A percentile compares a stretch with the other conserved stretches of the same genome.
phyloP scores from a whole-genome alignment of 2,113 vertebrate species.

The Rhabdomys dilectus region DNA sequence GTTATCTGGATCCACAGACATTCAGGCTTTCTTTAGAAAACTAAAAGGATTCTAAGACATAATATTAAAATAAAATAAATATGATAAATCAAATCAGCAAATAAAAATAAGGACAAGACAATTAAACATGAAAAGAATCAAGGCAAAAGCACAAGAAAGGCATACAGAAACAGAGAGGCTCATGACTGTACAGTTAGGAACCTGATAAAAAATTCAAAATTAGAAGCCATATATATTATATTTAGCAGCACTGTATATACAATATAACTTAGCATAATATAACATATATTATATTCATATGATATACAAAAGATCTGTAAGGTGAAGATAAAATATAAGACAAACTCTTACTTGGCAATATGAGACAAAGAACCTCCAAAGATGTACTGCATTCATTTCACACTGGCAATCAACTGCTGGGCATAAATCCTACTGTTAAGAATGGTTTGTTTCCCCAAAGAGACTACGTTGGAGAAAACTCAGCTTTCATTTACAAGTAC shows the following conservation, averaged over 20 bases:
- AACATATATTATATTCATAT: too few relatives aligned
- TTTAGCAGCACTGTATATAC: too few relatives aligned
- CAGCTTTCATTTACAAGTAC: background rate
- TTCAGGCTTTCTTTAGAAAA: background rate
- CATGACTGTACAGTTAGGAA: background rate
- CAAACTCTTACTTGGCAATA: background rate
- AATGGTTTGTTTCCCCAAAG: background rate
- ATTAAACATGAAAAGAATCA: background rate
- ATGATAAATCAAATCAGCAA: background rate
- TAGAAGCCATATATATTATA: background rate
- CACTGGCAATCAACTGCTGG: background rate
- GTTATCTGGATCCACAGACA: fast-evolving
- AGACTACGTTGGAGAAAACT: too few relatives aligned
- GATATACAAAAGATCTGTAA: too few relatives aligned
- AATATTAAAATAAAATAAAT: background rate
- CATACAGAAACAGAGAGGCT: background rate
- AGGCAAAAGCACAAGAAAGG: background rate
- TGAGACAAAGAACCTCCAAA: background rate
- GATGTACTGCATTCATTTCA: background rate
- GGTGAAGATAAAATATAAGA: background rate
- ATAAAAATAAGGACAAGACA: background rate
- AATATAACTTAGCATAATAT: too few relatives aligned
- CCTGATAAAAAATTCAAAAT: background rate
- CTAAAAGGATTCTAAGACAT: background rate
- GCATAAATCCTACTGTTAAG: background rate